phyloP scores from a whole-genome alignment of 2,888 invertebrate genomes.

The Platerodrilus igneus region DNA sequence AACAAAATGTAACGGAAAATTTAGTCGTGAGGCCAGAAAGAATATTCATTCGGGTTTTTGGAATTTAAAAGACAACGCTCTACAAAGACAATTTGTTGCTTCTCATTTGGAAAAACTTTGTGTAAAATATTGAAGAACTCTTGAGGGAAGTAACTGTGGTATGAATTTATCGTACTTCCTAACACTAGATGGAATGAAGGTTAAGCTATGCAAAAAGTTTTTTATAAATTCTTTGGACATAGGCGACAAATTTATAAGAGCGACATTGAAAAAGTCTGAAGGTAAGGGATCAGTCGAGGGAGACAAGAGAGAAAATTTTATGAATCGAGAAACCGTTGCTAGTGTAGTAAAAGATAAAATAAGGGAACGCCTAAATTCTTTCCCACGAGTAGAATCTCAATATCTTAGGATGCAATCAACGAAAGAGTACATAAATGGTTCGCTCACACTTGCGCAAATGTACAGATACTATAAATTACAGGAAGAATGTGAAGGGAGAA shows the following conservation, averaged over 20 bases:
- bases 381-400: constrained; percentile 4
- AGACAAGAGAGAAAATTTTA: constrained; percentile 2
- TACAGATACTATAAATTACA: constrained; percentile 2
- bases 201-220: constrained; percentile 2
- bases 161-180: neutral
- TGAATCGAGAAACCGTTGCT: neutral
- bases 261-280: constrained; percentile 1
- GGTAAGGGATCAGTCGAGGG: neutral
- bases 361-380: too few relatives aligned
- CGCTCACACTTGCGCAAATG: constrained; percentile 1
- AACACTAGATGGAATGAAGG: neutral
- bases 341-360: neutral
- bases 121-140: constrained; percentile 2
- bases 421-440: neutral
- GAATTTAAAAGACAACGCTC: constrained; percentile 3
- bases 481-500: neutral
- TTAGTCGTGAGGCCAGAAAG: neutral
- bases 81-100: constrained; percentile 6
- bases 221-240: constrained; percentile 2
- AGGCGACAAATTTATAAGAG: constrained; percentile 1
- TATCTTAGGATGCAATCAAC: constrained; percentile 1
- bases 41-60: neutral
- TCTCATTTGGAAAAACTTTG: neutral
- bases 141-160: neutral
- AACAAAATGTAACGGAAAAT: neutral